Base-by-base conservation (phyloP, 2,797 vertebrate genomes). In the Poecile montanus region DNA sequence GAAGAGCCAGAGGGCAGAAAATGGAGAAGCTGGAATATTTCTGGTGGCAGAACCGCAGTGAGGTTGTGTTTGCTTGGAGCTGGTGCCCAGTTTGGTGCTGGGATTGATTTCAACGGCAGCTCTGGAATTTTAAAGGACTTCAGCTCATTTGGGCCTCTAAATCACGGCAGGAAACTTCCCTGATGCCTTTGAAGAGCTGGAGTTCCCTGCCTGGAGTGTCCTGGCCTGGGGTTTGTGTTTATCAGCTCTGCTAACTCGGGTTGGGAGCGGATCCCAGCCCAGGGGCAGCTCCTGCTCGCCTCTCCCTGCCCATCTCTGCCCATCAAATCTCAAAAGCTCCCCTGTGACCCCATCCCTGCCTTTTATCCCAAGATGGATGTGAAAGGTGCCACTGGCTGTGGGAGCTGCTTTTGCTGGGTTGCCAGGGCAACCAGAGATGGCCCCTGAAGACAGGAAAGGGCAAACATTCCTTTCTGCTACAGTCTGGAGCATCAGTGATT, bases 361-460 rank as follows among this genome's bases (percentile, higher is more conserved):
- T 68, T 65, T 61, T 9, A 67, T 42, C 72, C 22, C 50, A 66
- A 88, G 83, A 89, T 62, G 81, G 68, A 82, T 87, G 87, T 11
- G 70, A 58, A 63, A 45, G 93, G 91, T 91, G 84, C 86, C 85
- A 18, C 91, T 11, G 7, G 73, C 91, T 40, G 44, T 11, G 32
- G 93, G 81, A 73, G 89, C 93, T 63, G 94, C 92, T 88, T 68
- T 45, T 94, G 96, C 97, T 76, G 94, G 21, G 98, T 98, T 98
- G 97, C 98, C 94, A 98, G 98, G 98, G 98, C 96, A 98, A 99
- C 98, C 47, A 34, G 91, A 96, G 97, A 97, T 97, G 91, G 91
- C 97, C 97, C 98, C 97, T 94, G 95, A 95, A 97, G 97, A 97
- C 97, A 95, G 97, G 96, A 98, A 97, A 96, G 97, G 98, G 97